Evolutionary conservation across 2,113 vertebrate genomes (phyloP).

Genomic region (Malurus alboscapulatus): DNA sequence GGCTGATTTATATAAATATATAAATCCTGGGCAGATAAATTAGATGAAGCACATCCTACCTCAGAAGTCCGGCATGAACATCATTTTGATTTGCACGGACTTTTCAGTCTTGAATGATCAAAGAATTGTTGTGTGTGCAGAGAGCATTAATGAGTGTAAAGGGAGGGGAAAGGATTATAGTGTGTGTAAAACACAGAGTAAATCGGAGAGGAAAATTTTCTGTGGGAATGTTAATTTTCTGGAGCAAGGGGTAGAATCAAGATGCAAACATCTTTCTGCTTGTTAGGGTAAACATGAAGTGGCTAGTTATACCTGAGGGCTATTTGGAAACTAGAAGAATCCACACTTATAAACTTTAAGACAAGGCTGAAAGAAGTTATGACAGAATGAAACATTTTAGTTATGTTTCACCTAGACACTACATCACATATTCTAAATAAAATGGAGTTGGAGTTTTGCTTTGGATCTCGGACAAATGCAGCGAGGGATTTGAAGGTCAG

Average conservation of each 20-base stretch:
- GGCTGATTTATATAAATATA: not conserved
- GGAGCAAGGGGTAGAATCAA: not conserved
- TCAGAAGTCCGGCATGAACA: not conserved
- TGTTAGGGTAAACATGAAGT: not conserved
- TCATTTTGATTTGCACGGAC: not conserved
- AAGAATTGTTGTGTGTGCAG: not conserved
- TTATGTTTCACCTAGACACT: not conserved
- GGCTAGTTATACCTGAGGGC: not conserved
- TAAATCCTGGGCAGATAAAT: not conserved
- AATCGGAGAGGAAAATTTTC: not conserved
- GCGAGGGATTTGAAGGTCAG: not conserved
- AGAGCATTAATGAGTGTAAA: not conserved
- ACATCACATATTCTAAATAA: not conserved
- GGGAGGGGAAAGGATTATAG: not conserved
- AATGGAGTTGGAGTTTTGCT: not conserved
- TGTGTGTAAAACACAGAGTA: not conserved
- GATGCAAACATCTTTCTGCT: not conserved
- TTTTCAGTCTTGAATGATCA: slow-evolving; percentile 17
- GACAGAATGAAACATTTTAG: not conserved
- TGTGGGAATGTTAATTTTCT: not conserved
- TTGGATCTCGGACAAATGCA: not conserved
- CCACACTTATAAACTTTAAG: not conserved
- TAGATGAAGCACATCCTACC: not conserved
- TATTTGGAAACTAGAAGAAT: not conserved
- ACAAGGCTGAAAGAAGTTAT: not conserved